phyloP scores from a whole-genome alignment of 2,113 vertebrate genomes.

The Scolopax mira region DNA sequence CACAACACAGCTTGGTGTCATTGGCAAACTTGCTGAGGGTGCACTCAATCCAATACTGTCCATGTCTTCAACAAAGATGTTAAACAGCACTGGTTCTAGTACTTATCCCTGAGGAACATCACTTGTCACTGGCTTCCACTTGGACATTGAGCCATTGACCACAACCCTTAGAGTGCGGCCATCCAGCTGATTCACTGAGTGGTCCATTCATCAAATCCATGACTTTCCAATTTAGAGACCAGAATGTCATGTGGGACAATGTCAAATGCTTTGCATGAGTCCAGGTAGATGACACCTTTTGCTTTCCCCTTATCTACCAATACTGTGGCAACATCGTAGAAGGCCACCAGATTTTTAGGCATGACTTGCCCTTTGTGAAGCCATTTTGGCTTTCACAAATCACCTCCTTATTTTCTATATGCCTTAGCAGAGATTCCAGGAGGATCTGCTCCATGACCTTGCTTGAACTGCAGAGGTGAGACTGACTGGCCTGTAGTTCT shows the following conservation, averaged over 20 bases:
- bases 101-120: background rate
- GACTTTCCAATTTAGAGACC: background rate
- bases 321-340: too few species aligned
- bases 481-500: background rate
- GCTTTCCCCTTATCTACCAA: background rate
- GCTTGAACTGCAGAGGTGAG: background rate
- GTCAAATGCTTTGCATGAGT: background rate
- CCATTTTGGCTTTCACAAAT: background rate
- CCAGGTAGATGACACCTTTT: background rate
- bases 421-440: background rate
- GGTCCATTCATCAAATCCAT: background rate
- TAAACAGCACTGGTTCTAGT: background rate
- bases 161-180: background rate
- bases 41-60: background rate
- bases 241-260: background rate
- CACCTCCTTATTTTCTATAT: background rate
- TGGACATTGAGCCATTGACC: background rate
- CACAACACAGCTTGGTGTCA: background rate
- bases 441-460: background rate
- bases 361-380: background rate
- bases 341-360: background rate
- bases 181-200: background rate
- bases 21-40: background rate
- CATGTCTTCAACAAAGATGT: background rate
- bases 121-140: background rate